phyloP scores from a whole-genome alignment of 2,888 invertebrate species.

The Galerucella calmariensis region DNA sequence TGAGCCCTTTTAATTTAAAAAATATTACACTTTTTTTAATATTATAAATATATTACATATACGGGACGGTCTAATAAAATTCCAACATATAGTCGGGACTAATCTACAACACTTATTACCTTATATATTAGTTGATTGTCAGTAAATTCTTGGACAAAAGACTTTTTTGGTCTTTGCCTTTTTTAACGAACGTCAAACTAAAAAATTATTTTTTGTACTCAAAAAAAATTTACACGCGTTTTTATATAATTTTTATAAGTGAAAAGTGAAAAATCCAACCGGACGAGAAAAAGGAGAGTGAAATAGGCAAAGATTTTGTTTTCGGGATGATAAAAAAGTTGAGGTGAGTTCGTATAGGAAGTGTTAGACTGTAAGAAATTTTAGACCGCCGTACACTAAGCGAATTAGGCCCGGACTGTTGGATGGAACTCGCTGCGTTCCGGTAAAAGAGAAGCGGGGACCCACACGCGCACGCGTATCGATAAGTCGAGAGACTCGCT shows the following conservation, averaged over 20 bases:
- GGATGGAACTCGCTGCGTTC: constrained; percentile 58
- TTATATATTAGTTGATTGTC: constrained; percentile 61
- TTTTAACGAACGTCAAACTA: constrained; percentile 58
- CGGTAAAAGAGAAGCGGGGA: constrained; percentile 43
- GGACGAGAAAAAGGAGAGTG: constrained; percentile 21
- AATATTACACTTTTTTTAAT: constrained; percentile 21
- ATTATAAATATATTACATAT: constrained; percentile 14
- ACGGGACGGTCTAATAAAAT: constrained; percentile 42
- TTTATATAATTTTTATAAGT: not conserved
- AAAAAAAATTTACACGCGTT: constrained; percentile 50
- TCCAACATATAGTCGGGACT: constrained; percentile 31
- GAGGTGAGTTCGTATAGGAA: constrained; percentile 60
- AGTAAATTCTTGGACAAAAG: constrained; percentile 65
- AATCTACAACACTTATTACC: constrained; percentile 46
- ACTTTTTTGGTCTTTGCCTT: constrained; percentile 58
- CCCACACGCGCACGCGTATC: constrained; percentile 42
- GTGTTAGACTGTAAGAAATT: constrained; percentile 56
- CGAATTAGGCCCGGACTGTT: constrained; percentile 69
- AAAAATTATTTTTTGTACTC: constrained; percentile 57
- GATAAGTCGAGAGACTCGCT: constrained; percentile 13
- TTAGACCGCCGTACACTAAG: constrained; percentile 71
- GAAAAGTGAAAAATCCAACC: constrained; percentile 13
- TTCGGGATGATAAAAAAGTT: constrained; percentile 58
- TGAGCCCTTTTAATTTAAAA: constrained; percentile 51
- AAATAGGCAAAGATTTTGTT: constrained; percentile 47